Evolutionary conservation across 2,113 vertebrate species (phyloP).

Genomic region (Dasyornis broadbenti): DNA sequence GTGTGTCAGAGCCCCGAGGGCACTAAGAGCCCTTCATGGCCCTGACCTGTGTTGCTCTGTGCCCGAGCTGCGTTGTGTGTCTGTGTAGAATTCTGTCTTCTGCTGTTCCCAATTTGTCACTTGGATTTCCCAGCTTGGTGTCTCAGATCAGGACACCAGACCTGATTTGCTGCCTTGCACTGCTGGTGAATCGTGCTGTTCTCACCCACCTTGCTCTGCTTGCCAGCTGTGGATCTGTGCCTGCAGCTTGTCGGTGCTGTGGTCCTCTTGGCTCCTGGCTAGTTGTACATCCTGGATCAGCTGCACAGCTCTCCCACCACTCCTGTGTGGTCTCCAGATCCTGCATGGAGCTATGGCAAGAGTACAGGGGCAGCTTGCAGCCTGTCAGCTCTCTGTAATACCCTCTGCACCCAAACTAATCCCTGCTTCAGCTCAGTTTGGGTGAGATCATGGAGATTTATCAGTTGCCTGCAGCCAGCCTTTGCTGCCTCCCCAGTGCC

Average conservation of each 20-base stretch:
- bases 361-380: not conserved
- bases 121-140: not conserved
- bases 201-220: not conserved
- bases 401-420: not conserved
- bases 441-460: not conserved
- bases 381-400: not conserved
- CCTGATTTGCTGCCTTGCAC: not conserved
- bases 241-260: not conserved
- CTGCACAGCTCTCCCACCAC: not conserved
- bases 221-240: not conserved
- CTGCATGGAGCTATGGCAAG: not conserved
- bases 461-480: not conserved
- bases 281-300: not conserved
- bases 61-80: not conserved
- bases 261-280: not conserved
- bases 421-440: not conserved
- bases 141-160: no score
- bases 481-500: not conserved
- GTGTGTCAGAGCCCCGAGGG: not conserved
- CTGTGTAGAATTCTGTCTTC: not conserved
- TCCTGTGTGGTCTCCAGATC: not conserved
- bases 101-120: accelerated
- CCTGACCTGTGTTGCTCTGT: not conserved
- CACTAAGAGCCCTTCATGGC: not conserved
- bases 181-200: accelerated